phyloP scores from a whole-genome alignment of 2,113 vertebrate species.

The Onychorhynchus coronatus region DNA sequence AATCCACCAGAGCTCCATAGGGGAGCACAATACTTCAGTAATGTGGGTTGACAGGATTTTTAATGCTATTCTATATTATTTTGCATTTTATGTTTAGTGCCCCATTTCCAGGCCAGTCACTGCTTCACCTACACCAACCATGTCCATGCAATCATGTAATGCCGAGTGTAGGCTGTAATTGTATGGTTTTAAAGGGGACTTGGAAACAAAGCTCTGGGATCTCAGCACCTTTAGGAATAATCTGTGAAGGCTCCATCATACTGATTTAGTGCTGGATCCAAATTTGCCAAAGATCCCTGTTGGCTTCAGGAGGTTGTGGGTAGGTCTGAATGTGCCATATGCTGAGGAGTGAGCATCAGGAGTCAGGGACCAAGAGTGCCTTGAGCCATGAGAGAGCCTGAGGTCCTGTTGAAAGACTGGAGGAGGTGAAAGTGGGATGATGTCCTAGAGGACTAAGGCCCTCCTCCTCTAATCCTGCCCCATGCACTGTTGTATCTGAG shows the following conservation, averaged over 20 bases:
- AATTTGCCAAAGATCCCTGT: accelerated
- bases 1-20: neutral
- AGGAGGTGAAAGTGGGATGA: neutral
- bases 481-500: accelerated
- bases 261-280: neutral
- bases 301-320: neutral
- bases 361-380: neutral
- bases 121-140: neutral
- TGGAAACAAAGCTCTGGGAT: neutral
- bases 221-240: neutral
- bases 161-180: neutral
- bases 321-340: neutral
- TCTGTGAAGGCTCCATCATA: neutral
- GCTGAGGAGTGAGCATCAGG: neutral
- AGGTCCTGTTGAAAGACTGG: neutral
- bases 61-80: neutral
- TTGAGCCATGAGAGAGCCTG: neutral
- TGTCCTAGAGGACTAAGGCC: neutral
- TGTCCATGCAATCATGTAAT: neutral
- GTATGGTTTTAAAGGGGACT: neutral
- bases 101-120: neutral
- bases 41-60: neutral
- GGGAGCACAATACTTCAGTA: neutral
- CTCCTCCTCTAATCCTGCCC: neutral
- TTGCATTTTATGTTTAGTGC: neutral